Evolutionary conservation across 2,888 invertebrate genomes (phyloP).

Genomic region (Dorcus hopei): DNA sequence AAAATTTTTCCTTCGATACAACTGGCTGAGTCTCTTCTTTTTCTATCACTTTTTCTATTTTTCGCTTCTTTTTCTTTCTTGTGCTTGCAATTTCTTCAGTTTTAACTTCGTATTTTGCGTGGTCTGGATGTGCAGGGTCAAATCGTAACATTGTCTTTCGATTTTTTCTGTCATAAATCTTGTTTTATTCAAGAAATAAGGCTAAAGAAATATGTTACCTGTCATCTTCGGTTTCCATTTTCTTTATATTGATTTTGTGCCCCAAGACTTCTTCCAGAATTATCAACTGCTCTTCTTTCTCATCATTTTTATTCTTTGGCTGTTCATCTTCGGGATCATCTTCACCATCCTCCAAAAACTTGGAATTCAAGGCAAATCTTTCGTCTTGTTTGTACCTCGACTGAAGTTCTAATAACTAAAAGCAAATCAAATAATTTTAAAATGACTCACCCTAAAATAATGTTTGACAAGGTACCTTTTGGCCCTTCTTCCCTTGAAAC

Average conservation of each 20-base stretch:
- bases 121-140: conserved; percentile 65
- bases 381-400: conserved; percentile 71
- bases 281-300: conserved; percentile 50
- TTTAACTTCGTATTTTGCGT: conserved; percentile 60
- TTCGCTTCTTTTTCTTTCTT: conserved; percentile 40
- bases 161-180: background rate
- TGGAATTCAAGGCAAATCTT: conserved; percentile 71
- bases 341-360: conserved; percentile 61
- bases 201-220: no score
- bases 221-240: no score
- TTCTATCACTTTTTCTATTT: conserved; percentile 25
- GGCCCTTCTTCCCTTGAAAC: conserved; percentile 63
- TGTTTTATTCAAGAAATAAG: no score
- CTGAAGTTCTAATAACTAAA: conserved; percentile 68
- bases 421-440: conserved; percentile 10
- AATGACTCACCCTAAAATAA: background rate
- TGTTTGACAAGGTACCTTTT: conserved; percentile 51
- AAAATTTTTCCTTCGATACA: conserved; percentile 71
- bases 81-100: conserved; percentile 19
- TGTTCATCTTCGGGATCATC: conserved; percentile 28
- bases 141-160: conserved; percentile 57
- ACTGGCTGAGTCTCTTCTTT: conserved; percentile 38
- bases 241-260: conserved; percentile 28
- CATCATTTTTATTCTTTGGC: conserved; percentile 12
- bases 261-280: conserved; percentile 51